Evolutionary conservation across 2,113 vertebrate species (phyloP).

Genomic region (Tichodroma muraria): DNA sequence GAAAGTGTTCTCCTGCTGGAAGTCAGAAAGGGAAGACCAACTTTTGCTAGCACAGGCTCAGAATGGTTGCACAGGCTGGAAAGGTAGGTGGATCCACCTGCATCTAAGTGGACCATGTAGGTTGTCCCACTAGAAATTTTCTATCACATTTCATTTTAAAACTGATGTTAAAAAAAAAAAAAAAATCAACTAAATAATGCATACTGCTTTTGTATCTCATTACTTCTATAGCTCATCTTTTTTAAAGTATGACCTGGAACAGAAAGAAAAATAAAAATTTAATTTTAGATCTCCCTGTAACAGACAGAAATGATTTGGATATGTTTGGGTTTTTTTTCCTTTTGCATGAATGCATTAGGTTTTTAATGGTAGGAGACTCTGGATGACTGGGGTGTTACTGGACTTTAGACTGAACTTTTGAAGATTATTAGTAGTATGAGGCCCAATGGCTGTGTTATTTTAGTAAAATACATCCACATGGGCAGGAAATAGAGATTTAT

Average conservation of each 20-base stretch:
- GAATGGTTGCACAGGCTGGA: background rate
- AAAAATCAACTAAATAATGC: accelerated
- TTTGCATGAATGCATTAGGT: background rate
- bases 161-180: background rate
- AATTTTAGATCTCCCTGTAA: background rate
- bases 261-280: background rate
- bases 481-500: background rate
- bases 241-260: background rate
- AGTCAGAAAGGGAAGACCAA: background rate
- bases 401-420: background rate
- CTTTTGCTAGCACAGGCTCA: background rate
- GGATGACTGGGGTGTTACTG: background rate
- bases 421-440: background rate
- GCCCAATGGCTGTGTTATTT: background rate
- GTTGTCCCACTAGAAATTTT: background rate
- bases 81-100: background rate
- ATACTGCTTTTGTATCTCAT: background rate
- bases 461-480: background rate
- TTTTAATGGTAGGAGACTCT: background rate
- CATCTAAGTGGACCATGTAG: background rate
- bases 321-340: no score
- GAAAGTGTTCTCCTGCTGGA: background rate
- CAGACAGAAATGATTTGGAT: background rate
- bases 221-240: background rate
- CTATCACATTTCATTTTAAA: background rate